Conservation (phyloP, 2,888 invertebrate genomes). For the Caenorhabditis sp. region DNA sequence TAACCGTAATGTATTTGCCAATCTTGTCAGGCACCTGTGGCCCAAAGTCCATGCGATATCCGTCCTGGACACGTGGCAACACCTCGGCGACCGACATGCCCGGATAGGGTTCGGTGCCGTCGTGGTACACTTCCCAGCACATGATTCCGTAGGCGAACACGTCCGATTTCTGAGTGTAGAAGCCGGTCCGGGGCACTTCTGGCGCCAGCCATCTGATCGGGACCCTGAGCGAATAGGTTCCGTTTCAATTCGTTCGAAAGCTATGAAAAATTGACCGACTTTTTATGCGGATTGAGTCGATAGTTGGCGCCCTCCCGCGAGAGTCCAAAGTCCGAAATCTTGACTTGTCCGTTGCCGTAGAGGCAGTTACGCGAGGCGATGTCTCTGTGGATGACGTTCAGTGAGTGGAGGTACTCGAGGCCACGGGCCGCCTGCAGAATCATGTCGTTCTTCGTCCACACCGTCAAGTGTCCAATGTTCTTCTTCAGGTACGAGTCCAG, state of each 20-base stretch:
- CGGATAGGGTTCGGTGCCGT: conserved; percentile 64
- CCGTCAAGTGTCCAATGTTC: conserved; percentile 37
- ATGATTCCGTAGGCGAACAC: conserved; percentile 63
- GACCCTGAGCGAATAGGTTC: conserved; percentile 47
- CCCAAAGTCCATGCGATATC: conserved; percentile 63
- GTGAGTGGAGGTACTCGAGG: conserved; percentile 40
- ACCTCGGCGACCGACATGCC: conserved; percentile 66
- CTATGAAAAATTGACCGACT: too few relatives aligned
- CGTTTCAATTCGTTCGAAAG: too few relatives aligned
- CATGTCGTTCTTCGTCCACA: conserved; percentile 63
- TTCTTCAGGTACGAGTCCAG: conserved; percentile 68
- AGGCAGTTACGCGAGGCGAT: conserved; percentile 54
- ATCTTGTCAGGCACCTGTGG: conserved; percentile 10
- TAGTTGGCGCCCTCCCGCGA: conserved; percentile 32
- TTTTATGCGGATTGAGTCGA: conserved; percentile 47
- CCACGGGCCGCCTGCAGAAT: conserved; percentile 56
- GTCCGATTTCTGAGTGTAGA: conserved; percentile 55
- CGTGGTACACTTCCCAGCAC: conserved; percentile 58
- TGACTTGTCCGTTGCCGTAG: conserved; percentile 34
- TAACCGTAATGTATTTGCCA: conserved; percentile 19
- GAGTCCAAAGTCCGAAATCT: conserved; percentile 59
- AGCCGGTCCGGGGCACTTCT: conserved; percentile 40
- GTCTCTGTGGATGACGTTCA: conserved; percentile 46
- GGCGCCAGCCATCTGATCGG: conserved; percentile 64
- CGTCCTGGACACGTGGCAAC: conserved; percentile 59